phyloP scores from a whole-genome alignment of 2,797 vertebrate genomes.

The Ambastaia sidthimunki region DNA sequence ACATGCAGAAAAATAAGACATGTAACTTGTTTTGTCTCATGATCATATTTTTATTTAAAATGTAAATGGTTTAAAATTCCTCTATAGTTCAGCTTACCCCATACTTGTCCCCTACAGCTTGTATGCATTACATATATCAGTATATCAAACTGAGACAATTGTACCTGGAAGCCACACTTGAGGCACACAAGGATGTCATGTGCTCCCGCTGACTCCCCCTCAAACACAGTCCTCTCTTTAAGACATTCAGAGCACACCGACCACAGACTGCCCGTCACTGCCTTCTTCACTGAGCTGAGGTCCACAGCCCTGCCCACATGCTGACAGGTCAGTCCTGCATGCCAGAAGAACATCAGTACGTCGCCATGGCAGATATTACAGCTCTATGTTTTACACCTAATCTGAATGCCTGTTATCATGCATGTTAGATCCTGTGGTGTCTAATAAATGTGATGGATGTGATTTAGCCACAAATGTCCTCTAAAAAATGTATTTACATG shows the following conservation, averaged over 20 bases:
- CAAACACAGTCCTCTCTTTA: conserved; percentile 85
- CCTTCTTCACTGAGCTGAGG: conserved; percentile 90
- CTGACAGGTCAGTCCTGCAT: conserved; percentile 88
- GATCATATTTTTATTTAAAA: too few species aligned
- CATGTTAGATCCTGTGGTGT: not conserved
- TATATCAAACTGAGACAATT: not conserved
- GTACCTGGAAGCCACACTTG: conserved; percentile 93
- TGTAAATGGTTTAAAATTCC: too few species aligned
- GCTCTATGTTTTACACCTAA: not conserved
- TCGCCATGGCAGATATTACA: not conserved
- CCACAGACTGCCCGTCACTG: conserved; percentile 85
- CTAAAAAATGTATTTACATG: not conserved
- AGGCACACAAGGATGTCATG: conserved; percentile 91
- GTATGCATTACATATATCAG: not conserved
- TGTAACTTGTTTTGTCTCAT: too few species aligned
- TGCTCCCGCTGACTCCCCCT: conserved; percentile 78
- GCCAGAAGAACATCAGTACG: not conserved
- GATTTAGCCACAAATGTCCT: not conserved
- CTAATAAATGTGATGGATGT: not conserved
- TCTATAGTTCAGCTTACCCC: too few species aligned
- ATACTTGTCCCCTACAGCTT: too few species aligned
- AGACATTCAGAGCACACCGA: conserved; percentile 90
- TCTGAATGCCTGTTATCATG: not conserved
- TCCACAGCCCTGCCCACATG: conserved; percentile 92
- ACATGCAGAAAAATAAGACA: too few species aligned